Evolutionary conservation across 2,113 vertebrate genomes (phyloP).

Genomic region (Taurulus bubalis): DNA sequence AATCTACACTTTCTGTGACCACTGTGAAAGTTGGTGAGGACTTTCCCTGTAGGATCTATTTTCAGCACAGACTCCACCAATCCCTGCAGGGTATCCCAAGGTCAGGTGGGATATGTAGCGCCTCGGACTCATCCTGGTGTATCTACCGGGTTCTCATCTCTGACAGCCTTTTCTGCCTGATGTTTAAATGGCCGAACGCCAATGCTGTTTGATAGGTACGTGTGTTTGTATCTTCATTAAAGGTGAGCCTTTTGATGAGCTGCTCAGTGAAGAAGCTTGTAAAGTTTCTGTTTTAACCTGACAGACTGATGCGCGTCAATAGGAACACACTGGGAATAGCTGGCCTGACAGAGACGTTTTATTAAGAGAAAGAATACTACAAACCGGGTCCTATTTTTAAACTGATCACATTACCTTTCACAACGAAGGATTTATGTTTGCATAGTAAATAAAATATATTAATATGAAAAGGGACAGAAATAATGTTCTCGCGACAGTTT

Average conservation of each 20-base stretch:
- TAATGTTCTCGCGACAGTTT: neutral
- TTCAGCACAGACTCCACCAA: constrained; percentile 25
- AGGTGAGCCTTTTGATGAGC: neutral
- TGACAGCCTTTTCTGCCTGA: neutral
- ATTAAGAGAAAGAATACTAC: neutral
- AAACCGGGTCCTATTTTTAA: neutral
- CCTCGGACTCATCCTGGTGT: constrained; percentile 11
- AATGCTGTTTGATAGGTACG: neutral
- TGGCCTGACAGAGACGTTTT: too few species aligned
- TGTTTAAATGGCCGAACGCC: neutral
- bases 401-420: neutral
- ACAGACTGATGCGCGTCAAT: neutral
- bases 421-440: neutral
- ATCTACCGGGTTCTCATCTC: constrained; percentile 24
- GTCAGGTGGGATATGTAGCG: constrained; percentile 31
- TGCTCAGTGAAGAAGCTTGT: neutral
- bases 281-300: neutral
- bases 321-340: neutral
- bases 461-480: neutral
- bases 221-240: neutral
- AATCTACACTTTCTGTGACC: constrained; percentile 10
- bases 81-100: constrained; percentile 23
- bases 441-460: neutral
- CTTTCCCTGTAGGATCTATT: constrained; percentile 34
- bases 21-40: constrained; percentile 29